Conservation (phyloP, 2,797 vertebrate genomes). For the Danio jaintianensis region DNA sequence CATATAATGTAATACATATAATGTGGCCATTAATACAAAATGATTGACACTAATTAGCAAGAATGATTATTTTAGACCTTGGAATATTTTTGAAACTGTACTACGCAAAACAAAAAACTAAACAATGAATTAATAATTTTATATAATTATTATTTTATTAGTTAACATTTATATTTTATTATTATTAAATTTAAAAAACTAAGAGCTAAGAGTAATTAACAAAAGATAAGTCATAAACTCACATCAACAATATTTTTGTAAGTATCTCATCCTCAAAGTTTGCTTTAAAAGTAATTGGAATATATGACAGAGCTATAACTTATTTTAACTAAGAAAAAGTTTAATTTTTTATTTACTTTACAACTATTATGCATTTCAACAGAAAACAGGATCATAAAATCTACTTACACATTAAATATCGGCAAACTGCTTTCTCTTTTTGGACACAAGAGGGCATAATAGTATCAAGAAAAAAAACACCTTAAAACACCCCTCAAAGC, state of each 20-base stretch:
- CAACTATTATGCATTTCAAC: not conserved
- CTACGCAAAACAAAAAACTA: no score
- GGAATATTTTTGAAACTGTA: no score
- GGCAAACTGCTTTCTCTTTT: not conserved
- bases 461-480: not conserved
- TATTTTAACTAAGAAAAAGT: not conserved
- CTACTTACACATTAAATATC: not conserved
- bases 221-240: not conserved
- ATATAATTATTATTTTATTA: no score
- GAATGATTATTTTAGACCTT: no score
- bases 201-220: not conserved
- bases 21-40: no score
- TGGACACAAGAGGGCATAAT: conserved; percentile 35
- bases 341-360: not conserved
- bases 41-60: no score
- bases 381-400: not conserved
- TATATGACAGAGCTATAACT: not conserved
- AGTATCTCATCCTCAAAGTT: not conserved
- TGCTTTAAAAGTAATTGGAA: not conserved
- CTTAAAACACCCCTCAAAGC: not conserved
- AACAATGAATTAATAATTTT: no score
- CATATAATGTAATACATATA: not conserved
- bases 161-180: no score
- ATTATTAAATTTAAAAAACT: not conserved
- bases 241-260: not conserved